Evolutionary conservation across 1,140 invertebrate species (phyloP).

Genomic region (Cheumatopsyche charites): DNA sequence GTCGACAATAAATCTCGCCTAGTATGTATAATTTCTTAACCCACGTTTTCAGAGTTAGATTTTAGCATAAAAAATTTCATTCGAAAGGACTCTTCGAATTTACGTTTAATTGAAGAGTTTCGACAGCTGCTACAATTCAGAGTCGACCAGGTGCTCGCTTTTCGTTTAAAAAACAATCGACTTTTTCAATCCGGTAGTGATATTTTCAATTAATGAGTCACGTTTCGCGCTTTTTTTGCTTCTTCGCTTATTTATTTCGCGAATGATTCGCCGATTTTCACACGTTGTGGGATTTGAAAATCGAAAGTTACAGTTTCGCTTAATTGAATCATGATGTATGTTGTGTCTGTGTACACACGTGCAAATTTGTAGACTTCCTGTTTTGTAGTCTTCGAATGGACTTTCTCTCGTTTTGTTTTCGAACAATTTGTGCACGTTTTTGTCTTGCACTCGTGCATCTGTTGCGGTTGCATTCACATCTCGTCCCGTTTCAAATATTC

Average conservation of each 20-base stretch:
- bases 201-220: too few species aligned
- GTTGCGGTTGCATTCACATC: not conserved
- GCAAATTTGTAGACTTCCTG: constrained; percentile 12
- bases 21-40: not conserved
- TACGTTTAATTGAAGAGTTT: not conserved
- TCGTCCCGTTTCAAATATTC: constrained; percentile 1
- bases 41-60: constrained; percentile 4
- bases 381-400: not conserved
- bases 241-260: too few species aligned
- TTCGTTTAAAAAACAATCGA: not conserved
- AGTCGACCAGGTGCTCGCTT: not conserved
- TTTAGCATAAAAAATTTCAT: too few species aligned
- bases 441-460: not conserved
- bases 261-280: not conserved
- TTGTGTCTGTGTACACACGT: not conserved
- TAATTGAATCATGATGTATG: not conserved
- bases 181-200: too few species aligned
- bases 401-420: constrained; percentile 9
- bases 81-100: too few species aligned
- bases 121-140: not conserved
- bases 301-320: not conserved
- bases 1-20: too few species aligned
- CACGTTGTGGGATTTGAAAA: not conserved
- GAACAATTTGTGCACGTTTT: not conserved
- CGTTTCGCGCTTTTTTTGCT: not conserved